Evolutionary conservation across 2,113 vertebrate genomes (phyloP), one percentile per base, ranked within the genome.

Genomic region (Megaceryle torquata): DNA sequence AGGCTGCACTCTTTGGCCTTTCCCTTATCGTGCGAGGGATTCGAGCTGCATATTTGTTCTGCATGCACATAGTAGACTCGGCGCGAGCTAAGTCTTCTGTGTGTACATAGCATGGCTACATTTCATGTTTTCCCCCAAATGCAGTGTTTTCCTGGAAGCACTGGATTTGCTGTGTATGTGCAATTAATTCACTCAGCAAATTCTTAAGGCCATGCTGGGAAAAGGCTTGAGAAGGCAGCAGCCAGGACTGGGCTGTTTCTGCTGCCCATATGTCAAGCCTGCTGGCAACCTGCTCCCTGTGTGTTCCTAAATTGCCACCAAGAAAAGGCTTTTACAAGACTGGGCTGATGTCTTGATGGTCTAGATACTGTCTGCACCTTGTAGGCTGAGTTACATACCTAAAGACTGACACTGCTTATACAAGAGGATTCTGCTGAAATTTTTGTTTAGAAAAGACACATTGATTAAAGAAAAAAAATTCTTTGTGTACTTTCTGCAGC

Each of bases 1-100:
- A 43, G 81, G 89, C 94, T 93, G 94, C 89, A 75, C 94, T 68
- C 94, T 9, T 15, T 96, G 95, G 80, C 92, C 94, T 92, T 71
- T 93, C 70, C 46, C 72, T 96, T 95, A 84, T 95, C 86, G 0
- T 9, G 0, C 18, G 8, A 78, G 80, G 94, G 91, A 60, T 92
- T 86, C 65, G 0, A 56, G 88, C 69, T 43, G 33, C 6, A 0
- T 72, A 1, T 60, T 60, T 78, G 91, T 5, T 84, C 84, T 84
- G 35, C 65, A 6, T 3, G 15, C 88, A 18, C 65, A 8, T 5
- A 59, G 35, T 28, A 89, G 67, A 59, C 64, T 54, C 28, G 7
- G n/a, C 3, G 39, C 16, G 56, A 92, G 60, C 80, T 77, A 50
- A 46, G 15, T 83, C 81, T 88, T 64, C 86, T 44, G 2, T 19